A percentile compares a stretch with the other conserved stretches of the same genome.
Conservation (phyloP, 92 coral and sea anemone species). For the Isaurus tuberculatus region DNA sequence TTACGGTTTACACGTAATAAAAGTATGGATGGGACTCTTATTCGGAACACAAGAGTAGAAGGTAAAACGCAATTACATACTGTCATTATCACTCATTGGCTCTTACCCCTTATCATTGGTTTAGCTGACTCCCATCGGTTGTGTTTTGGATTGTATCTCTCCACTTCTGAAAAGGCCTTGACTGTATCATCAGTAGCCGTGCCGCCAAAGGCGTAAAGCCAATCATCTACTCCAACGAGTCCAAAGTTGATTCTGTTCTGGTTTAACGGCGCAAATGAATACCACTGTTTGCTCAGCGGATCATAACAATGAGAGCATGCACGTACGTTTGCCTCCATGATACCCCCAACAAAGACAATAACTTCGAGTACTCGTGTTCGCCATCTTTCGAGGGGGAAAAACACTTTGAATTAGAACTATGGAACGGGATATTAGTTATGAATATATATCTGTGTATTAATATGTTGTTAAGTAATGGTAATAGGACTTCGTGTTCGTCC, state of each 20-base stretch:
- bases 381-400: slow-evolving; percentile 66
- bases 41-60: too few species aligned
- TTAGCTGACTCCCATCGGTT: slow-evolving; percentile 78
- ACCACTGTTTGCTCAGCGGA: slow-evolving; percentile 84
- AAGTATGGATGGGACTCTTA: too few species aligned
- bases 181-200: slow-evolving; percentile 67
- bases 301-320: slow-evolving; percentile 79
- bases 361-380: slow-evolving; percentile 74
- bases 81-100: too few species aligned
- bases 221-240: slow-evolving; percentile 67
- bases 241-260: slow-evolving; percentile 82
- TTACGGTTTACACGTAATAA: too few species aligned
- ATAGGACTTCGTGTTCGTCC: too few species aligned
- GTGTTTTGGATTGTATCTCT: slow-evolving; percentile 79
- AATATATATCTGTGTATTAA: too few species aligned
- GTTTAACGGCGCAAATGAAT: slow-evolving; percentile 72
- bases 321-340: slow-evolving; percentile 65
- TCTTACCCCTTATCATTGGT: slow-evolving; percentile 56
- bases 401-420: neutral
- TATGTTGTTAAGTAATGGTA: too few species aligned
- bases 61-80: too few species aligned
- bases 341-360: slow-evolving; percentile 80
- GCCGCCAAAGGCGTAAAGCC: slow-evolving; percentile 75
- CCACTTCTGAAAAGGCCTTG: slow-evolving; percentile 69
- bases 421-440: too few species aligned